Percentiles rank a stretch among this genome's conserved stretches.
Evolutionary conservation across 2,113 vertebrate species (phyloP).

Genomic region (Pseudorhombus dupliciocellatus): DNA sequence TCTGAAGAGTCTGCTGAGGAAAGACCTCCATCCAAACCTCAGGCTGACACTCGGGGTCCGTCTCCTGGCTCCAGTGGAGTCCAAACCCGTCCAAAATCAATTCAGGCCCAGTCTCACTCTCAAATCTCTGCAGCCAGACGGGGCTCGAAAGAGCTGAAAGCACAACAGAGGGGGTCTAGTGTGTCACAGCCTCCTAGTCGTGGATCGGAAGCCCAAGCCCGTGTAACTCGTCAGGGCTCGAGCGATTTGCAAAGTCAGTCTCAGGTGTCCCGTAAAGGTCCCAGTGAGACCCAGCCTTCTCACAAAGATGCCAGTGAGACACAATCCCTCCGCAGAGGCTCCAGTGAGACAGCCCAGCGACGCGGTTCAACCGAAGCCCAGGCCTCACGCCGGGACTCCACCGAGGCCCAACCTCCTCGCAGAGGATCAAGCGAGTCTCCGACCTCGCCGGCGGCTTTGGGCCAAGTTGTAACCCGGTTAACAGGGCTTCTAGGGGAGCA

Average conservation of each 20-base stretch:
- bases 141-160: conserved; percentile 68
- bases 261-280: conserved; percentile 61
- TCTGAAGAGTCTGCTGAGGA: conserved; percentile 25
- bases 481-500: conserved; percentile 96
- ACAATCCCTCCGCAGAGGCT: conserved; percentile 59
- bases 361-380: conserved; percentile 63
- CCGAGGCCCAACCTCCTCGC: conserved; percentile 60
- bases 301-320: conserved; percentile 52
- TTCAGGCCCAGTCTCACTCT: conserved; percentile 48
- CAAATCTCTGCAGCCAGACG: conserved; percentile 34
- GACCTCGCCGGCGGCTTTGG: conserved; percentile 85
- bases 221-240: conserved; percentile 48
- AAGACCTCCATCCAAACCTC: conserved; percentile 35
- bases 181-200: conserved; percentile 45
- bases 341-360: conserved; percentile 59
- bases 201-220: conserved; percentile 45
- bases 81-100: conserved; percentile 55
- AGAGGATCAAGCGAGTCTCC: conserved; percentile 71
- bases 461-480: conserved; percentile 93
- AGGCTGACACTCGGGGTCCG: conserved; percentile 32
- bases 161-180: conserved; percentile 38
- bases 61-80: conserved; percentile 32
- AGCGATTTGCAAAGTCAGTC: conserved; percentile 56
- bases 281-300: conserved; percentile 48
- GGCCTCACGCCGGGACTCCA: conserved; percentile 40